Base-by-base conservation (phyloP, 2,113 vertebrate species). In the Melierax canorus region DNA sequence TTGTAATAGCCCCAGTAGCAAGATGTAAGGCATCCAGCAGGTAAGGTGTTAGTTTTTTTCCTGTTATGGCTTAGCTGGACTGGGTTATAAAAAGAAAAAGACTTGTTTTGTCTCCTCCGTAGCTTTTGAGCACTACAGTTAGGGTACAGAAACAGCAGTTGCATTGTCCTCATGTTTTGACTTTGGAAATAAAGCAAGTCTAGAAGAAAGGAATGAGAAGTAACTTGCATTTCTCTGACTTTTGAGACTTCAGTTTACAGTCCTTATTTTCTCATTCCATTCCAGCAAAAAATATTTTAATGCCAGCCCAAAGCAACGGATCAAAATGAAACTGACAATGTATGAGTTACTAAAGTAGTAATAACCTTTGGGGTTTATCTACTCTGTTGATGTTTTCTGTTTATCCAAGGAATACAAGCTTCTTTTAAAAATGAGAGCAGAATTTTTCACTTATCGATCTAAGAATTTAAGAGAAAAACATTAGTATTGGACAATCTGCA, bases 81-180 rank as follows among this genome's bases (percentile, higher is more conserved):
- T 34, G 12, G 9, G 19, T 66, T 90, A 67, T 93, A 77, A 74
- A 79, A 88, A 64, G 60, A 68, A 91, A 94, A 90, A 92, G 12
- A 8, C 55, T 90, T 88, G 45, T 79, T 95, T 95, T 94, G 71
- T 86, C 88, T 93, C 32, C 51, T 88, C 32, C 4, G 1, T 27
- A 69, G 81, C 36, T 78, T 89, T 58, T 68, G 73, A 89, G 56
- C 0, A 1, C 36, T 82, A 51, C 29, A 82, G 46, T 87, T 51
- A 82, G 56, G 48, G 51, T 53, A 64, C 60, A 82, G 53, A 53
- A 95, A 94, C 92, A 93, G 45, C 48, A 74, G 67, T 51, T 83
- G 36, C 74, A 93, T 80, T 95, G 93, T 95, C 63, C 62, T 80
- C 55, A 30, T 77, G 74, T 96, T 95, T 92, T 86, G 62, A 82